These are phyloP conservation scores for Coendou prehensilis DNA, from an alignment of 2,797 vertebrate species.

Conservation along the genomic window DNA sequence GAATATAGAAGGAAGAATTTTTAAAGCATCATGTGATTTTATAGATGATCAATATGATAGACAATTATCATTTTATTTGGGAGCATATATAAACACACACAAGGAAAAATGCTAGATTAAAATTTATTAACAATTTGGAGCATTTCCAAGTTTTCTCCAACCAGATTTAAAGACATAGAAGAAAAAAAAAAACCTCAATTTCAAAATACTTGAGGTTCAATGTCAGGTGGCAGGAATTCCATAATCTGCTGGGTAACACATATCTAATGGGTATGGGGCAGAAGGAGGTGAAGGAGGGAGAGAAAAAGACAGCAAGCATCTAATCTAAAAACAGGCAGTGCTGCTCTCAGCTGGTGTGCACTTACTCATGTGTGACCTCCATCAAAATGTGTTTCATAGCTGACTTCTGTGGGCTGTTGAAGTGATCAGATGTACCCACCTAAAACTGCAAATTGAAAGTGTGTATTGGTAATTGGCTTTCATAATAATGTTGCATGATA, in stretches of 20 bases:
- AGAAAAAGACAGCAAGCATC: not conserved
- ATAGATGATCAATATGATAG: not conserved
- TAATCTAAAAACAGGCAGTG: not conserved
- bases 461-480: conserved; percentile 36
- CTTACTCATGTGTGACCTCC: not conserved
- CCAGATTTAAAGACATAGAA: conserved; percentile 4
- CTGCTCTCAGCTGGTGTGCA: not conserved
- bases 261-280: not conserved
- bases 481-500: not conserved
- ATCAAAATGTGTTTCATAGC: not conserved
- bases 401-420: not conserved
- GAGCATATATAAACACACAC: not conserved
- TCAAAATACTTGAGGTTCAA: conserved; percentile 49
- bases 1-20: not conserved
- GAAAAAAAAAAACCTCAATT: conserved; percentile 19
- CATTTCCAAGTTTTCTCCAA: conserved; percentile 46
- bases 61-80: conserved; percentile 3
- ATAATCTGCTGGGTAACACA: conserved; percentile 1
- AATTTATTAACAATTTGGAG: conserved; percentile 44
- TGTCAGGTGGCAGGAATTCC: conserved; percentile 3
- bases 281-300: not conserved
- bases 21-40: conserved; percentile 13
- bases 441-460: not conserved
- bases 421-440: not conserved
- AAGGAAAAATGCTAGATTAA: conserved; percentile 40